These are phyloP conservation scores for Eudasyphora cyanicolor DNA, from an alignment of 2,888 invertebrate species.

Conservation along the genomic window DNA sequence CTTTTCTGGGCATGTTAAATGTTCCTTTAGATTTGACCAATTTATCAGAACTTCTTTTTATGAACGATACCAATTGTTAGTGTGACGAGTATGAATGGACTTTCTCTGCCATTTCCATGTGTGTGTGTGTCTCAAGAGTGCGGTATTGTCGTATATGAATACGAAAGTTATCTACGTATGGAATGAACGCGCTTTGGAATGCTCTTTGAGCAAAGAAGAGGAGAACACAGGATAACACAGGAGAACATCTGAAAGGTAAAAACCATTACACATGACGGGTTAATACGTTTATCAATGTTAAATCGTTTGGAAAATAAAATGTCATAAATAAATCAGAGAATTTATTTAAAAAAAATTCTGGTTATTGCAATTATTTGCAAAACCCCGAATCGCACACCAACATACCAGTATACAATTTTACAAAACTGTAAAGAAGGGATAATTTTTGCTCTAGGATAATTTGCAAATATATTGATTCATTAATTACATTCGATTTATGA, in stretches of 20 bases:
- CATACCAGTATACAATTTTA: no score
- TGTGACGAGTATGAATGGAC: not conserved
- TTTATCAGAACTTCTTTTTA: conserved; percentile 44
- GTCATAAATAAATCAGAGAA: no score
- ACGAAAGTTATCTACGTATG: not conserved
- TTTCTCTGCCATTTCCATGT: not conserved
- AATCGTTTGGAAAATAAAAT: not conserved
- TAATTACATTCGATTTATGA: no score
- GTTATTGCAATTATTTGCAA: no score
- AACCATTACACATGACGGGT: not conserved
- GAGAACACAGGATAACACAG: not conserved
- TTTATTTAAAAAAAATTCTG: no score
- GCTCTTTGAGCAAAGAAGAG: not conserved
- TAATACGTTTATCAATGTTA: not conserved
- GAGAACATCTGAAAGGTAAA: not conserved
- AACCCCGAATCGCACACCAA: no score
- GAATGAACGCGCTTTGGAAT: not conserved
- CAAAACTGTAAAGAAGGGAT: no score
- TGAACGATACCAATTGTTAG: not conserved
- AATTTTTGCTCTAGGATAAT: no score
- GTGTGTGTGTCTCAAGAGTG: not conserved
- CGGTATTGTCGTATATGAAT: not conserved
- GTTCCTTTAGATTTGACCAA: conserved; percentile 54
- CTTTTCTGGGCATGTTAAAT: conserved; percentile 47
- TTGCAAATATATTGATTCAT: no score